These are phyloP conservation scores for Rapana venosa DNA, from an alignment of 2,888 invertebrate genomes.

Conservation along the genomic window DNA sequence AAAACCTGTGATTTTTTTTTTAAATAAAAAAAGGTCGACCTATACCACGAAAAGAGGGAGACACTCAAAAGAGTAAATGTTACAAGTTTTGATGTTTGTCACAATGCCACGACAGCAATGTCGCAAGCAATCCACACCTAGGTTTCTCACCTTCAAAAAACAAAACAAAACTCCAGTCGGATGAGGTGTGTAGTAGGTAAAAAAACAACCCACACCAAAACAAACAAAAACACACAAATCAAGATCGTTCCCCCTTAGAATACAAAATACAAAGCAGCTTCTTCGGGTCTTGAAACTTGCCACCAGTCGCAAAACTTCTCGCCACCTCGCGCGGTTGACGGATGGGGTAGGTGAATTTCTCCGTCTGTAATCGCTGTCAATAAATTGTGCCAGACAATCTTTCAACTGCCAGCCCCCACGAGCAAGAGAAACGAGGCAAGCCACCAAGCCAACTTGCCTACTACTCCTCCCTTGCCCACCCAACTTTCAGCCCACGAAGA, in stretches of 20 bases:
- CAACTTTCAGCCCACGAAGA: constrained; percentile 27
- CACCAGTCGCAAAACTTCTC: neutral
- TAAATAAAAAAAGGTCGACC: no score
- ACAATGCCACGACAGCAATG: neutral
- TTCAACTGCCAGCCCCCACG: constrained; percentile 35
- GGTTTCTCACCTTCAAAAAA: no score
- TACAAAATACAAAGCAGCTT: neutral
- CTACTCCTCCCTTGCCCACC: constrained; percentile 23
- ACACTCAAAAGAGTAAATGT: no score
- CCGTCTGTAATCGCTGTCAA: constrained; percentile 36
- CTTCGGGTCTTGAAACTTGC: neutral
- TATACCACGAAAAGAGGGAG: no score
- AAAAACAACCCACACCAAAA: neutral
- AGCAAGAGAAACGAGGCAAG: constrained; percentile 29
- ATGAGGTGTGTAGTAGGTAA: no score
- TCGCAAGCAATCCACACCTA: neutral
- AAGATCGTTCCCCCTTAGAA: neutral
- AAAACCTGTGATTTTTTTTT: no score
- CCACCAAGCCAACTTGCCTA: constrained; percentile 40
- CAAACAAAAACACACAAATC: neutral
- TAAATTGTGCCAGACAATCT: constrained; percentile 42
- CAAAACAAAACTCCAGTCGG: neutral
- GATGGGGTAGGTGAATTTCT: constrained; percentile 28
- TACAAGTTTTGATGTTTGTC: neutral
- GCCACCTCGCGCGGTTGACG: constrained; percentile 11